Evolutionary conservation across 2,888 invertebrate species (phyloP).

Genomic region (Phlogophora meticulosa): DNA sequence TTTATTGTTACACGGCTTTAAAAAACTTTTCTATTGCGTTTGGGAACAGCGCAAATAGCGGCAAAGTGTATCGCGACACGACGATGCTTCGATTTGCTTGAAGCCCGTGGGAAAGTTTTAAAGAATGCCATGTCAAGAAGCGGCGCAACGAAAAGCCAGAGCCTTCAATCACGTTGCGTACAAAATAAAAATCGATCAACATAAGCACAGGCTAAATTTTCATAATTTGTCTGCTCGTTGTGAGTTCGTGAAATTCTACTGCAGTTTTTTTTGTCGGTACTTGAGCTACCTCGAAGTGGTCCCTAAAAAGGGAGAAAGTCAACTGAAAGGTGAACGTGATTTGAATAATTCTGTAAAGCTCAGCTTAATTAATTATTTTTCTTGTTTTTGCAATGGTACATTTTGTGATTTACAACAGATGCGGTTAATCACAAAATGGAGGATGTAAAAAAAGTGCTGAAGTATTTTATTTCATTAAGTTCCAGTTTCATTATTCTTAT

Average conservation of each 20-base stretch:
- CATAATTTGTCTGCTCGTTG: constrained; percentile 58
- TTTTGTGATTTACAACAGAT: constrained; percentile 54
- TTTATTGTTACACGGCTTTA: constrained; percentile 32
- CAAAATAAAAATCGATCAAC: constrained; percentile 69
- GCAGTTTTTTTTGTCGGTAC: constrained; percentile 46
- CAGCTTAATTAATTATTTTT: constrained; percentile 54
- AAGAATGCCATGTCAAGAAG: constrained; percentile 74
- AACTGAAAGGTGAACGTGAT: constrained; percentile 57
- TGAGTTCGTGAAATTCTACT: constrained; percentile 43
- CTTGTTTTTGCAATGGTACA: constrained; percentile 41
- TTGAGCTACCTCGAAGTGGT: constrained; percentile 50
- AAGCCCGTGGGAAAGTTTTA: constrained; percentile 66
- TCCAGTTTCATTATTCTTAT: neutral
- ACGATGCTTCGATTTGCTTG: constrained; percentile 60
- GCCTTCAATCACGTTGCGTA: constrained; percentile 76
- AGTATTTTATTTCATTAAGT: constrained; percentile 5
- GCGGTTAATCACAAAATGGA: constrained; percentile 23
- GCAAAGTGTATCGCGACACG: constrained; percentile 53
- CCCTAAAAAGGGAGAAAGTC: constrained; percentile 49
- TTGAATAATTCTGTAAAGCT: constrained; percentile 57
- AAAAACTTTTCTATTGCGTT: constrained; percentile 49
- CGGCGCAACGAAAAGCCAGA: constrained; percentile 78
- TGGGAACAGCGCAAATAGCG: constrained; percentile 40
- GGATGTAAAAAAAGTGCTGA: constrained; percentile 11
- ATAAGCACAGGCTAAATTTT: constrained; percentile 63